A percentile compares a stretch with the other conserved stretches of the same genome.
These are phyloP conservation scores for Drosophila sulfurigaster DNA, from an alignment of 1,140 invertebrate species.

Conservation along the genomic window DNA sequence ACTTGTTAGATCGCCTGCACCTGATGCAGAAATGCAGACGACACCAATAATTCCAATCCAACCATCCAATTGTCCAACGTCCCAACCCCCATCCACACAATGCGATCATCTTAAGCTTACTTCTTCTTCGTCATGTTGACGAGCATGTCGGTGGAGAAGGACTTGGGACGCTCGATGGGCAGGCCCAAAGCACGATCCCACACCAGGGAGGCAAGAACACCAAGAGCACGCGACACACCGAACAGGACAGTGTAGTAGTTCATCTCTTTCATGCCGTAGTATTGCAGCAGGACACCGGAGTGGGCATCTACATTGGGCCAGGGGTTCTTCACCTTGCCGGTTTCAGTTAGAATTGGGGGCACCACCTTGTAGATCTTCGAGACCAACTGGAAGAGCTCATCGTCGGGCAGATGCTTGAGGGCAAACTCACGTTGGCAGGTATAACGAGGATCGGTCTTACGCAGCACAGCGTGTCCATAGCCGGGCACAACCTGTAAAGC, in stretches of 20 bases:
- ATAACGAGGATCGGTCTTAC: constrained; percentile 97
- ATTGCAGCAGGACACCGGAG: constrained; percentile 96
- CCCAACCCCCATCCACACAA: constrained; percentile 2
- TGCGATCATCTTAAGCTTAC: constrained; percentile 59
- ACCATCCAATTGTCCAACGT: background rate
- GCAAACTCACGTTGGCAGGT: constrained; percentile 98
- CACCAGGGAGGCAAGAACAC: constrained; percentile 95
- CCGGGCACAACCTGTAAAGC: constrained; percentile 94
- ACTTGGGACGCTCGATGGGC: constrained; percentile 98
- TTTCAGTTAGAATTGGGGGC: constrained; percentile 95
- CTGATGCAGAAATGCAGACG: constrained; percentile 1
- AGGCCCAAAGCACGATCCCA: constrained; percentile 98
- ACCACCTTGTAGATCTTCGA: constrained; percentile 97
- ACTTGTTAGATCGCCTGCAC: background rate
- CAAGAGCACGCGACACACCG: constrained; percentile 97
- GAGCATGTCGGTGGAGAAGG: constrained; percentile 85
- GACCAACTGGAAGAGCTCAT: constrained; percentile 96
- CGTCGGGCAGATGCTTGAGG: constrained; percentile 96
- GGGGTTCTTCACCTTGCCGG: constrained; percentile 99
- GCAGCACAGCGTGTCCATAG: constrained; percentile 98
- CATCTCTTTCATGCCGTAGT: constrained; percentile 99
- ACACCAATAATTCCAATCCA: background rate
- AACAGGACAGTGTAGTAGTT: constrained; percentile 99
- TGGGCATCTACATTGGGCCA: constrained; percentile 99
- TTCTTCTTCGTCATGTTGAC: constrained; percentile 83